Percentiles rank a stretch among this genome's conserved stretches.
Conservation (phyloP, 2,113 vertebrate species). For the Psettodes erumei region DNA sequence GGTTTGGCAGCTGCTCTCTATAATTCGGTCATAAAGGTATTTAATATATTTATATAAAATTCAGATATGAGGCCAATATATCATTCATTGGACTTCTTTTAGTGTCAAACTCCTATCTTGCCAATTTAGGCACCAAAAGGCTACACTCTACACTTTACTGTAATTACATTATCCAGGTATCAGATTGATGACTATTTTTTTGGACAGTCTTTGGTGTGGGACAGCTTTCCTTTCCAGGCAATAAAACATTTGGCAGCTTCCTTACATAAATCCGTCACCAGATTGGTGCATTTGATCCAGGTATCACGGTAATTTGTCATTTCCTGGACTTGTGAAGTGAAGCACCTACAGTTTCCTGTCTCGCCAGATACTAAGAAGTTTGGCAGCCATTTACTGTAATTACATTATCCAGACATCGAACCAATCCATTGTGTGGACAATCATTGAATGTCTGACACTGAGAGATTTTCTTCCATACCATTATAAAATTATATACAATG, state of each 20-base stretch:
- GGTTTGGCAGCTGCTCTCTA: conserved; percentile 29
- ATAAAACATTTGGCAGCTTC: conserved; percentile 39
- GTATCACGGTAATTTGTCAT: conserved; percentile 47
- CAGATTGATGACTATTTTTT: conserved; percentile 23
- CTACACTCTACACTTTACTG: conserved; percentile 23
- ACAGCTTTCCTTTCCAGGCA: conserved; percentile 20
- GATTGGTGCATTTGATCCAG: conserved; percentile 26
- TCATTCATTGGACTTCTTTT: conserved; percentile 43
- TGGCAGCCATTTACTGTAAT: conserved; percentile 34
- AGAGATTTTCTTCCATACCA: conserved; percentile 29
- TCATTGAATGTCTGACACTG: conserved; percentile 28
- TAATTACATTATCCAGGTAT: conserved; percentile 37
- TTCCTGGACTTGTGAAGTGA: conserved; percentile 42
- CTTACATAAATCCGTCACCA: conserved; percentile 30
- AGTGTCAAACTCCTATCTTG: conserved; percentile 19
- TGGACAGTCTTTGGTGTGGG: conserved; percentile 18
- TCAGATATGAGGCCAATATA: conserved; percentile 59
- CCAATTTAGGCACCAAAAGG: conserved; percentile 19
- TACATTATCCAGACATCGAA: conserved; percentile 27
- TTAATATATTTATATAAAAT: conserved; percentile 41
- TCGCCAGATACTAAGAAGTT: conserved; percentile 29
- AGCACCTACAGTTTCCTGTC: conserved; percentile 17
- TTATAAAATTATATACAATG: conserved; percentile 56
- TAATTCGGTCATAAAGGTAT: conserved; percentile 56
- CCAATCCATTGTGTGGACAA: conserved; percentile 39